Evolutionary conservation across 2,113 vertebrate species (phyloP).

Genomic region (Mesoclemmys tuberculata): DNA sequence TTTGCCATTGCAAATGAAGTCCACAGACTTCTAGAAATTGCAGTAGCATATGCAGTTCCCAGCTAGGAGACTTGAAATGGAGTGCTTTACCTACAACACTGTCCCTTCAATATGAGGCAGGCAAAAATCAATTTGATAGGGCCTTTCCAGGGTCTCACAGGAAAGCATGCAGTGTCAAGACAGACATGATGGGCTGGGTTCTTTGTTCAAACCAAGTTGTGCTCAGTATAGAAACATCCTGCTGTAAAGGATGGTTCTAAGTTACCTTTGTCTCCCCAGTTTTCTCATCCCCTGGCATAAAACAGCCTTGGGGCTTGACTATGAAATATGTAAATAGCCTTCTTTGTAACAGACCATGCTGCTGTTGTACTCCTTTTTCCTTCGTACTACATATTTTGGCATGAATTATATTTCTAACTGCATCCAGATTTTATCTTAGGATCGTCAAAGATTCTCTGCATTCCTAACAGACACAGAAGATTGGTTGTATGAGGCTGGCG

Average conservation of each 20-base stretch:
- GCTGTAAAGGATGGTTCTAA: not conserved
- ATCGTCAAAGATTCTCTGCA: constrained; percentile 76
- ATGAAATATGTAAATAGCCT: not conserved
- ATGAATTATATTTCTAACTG: not conserved
- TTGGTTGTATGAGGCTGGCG: constrained; percentile 86
- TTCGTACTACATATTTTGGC: not conserved
- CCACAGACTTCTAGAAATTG: not conserved
- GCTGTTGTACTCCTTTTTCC: not conserved
- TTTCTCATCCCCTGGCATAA: not conserved
- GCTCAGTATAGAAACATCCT: not conserved
- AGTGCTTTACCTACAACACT: not conserved
- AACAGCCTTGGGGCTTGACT: not conserved
- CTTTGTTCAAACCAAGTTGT: not conserved
- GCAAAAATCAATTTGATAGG: not conserved
- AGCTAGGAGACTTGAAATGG: not conserved
- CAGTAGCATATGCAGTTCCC: not conserved
- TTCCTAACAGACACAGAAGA: constrained; percentile 82
- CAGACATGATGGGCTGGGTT: not conserved
- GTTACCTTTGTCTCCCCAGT: not conserved
- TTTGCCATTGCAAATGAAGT: not conserved
- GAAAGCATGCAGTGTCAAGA: not conserved
- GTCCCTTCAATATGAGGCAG: not conserved
- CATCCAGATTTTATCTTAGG: constrained; percentile 48
- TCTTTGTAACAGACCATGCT: not conserved
- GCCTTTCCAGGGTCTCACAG: not conserved